phyloP scores from a whole-genome alignment of 2,888 invertebrate genomes.

The Heteromurus nitidus region DNA sequence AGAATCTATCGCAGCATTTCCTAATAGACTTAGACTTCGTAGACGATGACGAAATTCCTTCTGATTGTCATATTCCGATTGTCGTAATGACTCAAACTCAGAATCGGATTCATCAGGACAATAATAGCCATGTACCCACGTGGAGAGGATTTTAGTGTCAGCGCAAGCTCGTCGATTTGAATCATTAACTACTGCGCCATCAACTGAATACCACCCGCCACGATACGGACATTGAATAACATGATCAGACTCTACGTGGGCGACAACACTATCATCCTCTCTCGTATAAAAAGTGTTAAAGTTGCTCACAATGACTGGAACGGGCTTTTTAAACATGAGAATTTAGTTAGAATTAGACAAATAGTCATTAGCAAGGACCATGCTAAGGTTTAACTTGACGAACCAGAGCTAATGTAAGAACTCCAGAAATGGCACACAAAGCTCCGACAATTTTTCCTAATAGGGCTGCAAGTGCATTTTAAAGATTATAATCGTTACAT shows the following conservation, averaged over 20 bases:
- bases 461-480: background rate
- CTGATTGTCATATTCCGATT: background rate
- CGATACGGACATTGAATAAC: slow-evolving; percentile 47
- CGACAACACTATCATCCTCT: slow-evolving; percentile 57
- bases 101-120: slow-evolving; percentile 36
- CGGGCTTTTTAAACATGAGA: slow-evolving; percentile 48
- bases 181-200: background rate
- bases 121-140: background rate
- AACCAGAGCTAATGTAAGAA: slow-evolving; percentile 62
- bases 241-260: slow-evolving; percentile 36
- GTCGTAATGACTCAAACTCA: slow-evolving; percentile 29
- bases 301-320: slow-evolving; percentile 71
- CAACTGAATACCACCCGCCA: slow-evolving; percentile 3
- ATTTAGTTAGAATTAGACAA: background rate
- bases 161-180: background rate
- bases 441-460: slow-evolving; percentile 62
- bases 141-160: background rate
- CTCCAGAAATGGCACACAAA: slow-evolving; percentile 64
- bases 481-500: background rate
- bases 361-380: background rate
- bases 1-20: no score
- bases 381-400: background rate
- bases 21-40: background rate
- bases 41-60: background rate
- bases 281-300: slow-evolving; percentile 71